These are phyloP conservation scores for Eupithecia exiguata DNA, from an alignment of 2,888 invertebrate genomes.

Conservation along the genomic window DNA sequence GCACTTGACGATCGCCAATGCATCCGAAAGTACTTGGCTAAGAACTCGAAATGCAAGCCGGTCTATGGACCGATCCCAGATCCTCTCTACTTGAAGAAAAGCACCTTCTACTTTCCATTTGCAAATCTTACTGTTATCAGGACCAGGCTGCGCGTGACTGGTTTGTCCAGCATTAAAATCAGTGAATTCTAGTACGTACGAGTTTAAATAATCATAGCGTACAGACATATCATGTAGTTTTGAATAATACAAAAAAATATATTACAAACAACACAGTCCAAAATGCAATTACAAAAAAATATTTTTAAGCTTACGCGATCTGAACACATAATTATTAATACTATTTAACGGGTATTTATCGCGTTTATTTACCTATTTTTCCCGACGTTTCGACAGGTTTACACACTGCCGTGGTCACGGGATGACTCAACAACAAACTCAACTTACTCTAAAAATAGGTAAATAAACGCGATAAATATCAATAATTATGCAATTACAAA, in stretches of 20 bases:
- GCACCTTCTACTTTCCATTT: constrained; percentile 28
- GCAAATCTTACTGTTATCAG: constrained; percentile 47
- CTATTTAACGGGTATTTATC: too few relatives aligned
- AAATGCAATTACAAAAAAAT: not conserved
- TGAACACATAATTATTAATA: too few relatives aligned
- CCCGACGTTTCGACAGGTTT: too few relatives aligned
- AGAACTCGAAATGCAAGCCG: constrained; percentile 41
- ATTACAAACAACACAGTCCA: not conserved
- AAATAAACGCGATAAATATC: too few relatives aligned
- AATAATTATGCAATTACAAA: too few relatives aligned
- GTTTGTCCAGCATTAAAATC: constrained; percentile 50
- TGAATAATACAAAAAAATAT: too few relatives aligned
- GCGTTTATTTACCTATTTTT: too few relatives aligned
- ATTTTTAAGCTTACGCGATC: too few relatives aligned
- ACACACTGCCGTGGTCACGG: too few relatives aligned
- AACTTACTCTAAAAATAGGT: too few relatives aligned
- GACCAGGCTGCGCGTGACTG: constrained; percentile 39
- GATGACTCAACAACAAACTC: too few relatives aligned
- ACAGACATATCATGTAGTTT: not conserved
- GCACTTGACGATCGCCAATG: constrained; percentile 45
- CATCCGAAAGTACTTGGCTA: constrained; percentile 43
- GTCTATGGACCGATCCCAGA: constrained; percentile 37
- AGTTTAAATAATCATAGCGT: not conserved
- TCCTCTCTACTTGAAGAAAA: constrained; percentile 26
- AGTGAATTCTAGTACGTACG: constrained; percentile 56